Evolutionary conservation across 2,113 vertebrate species (phyloP).

Genomic region (Motacilla tschutschensis): DNA sequence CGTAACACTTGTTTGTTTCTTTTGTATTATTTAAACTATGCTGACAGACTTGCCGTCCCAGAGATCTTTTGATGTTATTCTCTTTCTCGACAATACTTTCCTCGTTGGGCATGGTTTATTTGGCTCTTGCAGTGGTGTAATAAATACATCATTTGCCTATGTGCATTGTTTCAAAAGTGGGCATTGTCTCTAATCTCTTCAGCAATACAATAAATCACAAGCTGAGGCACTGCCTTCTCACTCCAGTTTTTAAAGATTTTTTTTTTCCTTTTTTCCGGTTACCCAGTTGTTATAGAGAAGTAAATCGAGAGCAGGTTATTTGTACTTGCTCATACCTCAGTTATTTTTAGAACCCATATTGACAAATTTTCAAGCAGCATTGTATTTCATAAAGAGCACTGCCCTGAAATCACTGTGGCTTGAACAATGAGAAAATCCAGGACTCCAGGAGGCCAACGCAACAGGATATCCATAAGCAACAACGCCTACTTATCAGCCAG

Average conservation of each 20-base stretch:
- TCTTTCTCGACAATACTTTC: background rate
- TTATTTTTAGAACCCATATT: constrained; percentile 68
- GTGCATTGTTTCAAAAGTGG: constrained; percentile 20
- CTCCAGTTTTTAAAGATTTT: constrained; percentile 24
- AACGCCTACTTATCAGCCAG: constrained; percentile 70
- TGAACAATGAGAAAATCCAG: constrained; percentile 76
- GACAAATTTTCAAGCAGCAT: constrained; percentile 70
- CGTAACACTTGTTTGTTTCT: background rate
- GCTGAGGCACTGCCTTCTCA: background rate
- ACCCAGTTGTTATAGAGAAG: constrained; percentile 43
- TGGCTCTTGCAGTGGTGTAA: background rate
- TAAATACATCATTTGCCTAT: background rate
- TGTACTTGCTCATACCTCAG: constrained; percentile 48
- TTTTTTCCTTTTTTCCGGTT: background rate
- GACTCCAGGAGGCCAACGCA: constrained; percentile 61
- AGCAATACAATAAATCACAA: constrained; percentile 28
- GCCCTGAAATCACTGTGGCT: constrained; percentile 68
- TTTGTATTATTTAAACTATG: background rate
- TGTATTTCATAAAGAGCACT: constrained; percentile 66
- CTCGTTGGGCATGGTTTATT: background rate
- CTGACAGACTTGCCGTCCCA: background rate
- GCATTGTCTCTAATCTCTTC: constrained; percentile 28
- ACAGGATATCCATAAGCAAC: constrained; percentile 75
- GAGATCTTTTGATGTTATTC: constrained; percentile 1
- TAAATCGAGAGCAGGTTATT: constrained; percentile 46